Base-by-base conservation (phyloP, 1,140 invertebrate species). In the Drosophila melanica region DNA sequence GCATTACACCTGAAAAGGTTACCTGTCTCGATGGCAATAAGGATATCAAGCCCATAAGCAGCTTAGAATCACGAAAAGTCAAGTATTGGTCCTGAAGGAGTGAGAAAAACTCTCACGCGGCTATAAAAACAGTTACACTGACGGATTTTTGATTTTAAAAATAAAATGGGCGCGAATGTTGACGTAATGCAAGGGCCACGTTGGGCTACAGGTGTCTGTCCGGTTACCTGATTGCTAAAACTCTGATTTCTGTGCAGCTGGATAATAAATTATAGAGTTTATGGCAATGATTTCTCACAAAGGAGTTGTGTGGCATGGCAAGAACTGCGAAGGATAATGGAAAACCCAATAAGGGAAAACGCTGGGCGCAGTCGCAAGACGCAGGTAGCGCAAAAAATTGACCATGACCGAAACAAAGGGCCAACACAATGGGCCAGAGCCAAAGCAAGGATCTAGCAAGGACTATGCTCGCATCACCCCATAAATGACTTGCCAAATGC, bases 201-300 rank as follows among this genome's bases (percentile, higher is more conserved):
- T 7, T 27, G 0, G 23, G 20, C 66, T 84, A 84, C 80, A 85
- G 80, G 80, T 82, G 80, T 41, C 11, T 50, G 48, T 8, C 39
- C 8, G 53, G 37, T 75, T 84, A 64, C 68, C 47, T 54, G 41
- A 55, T 37, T 60, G 11, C 27, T 64, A 67, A 59, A 50, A n/a
- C 20, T 48, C 27, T 57, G 66, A 74, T 70, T 70, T 70, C 76
- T 45, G 48, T 73, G 77, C 81, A 84, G 77, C 81, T 85, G 76
- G 68, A 84, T 50, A 84, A 84, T 84, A 84, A 84, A 85, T 84
- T 85, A 77, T 84, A 16, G 59, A 80, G 64, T 84, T 85, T 84
- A 84, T 80, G 60, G 80, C 81, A 74, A 70, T 78, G 79, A 75
- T 77, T 81, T 78, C 65, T 66, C 39, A 73, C 58, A 82, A 82